Evolutionary conservation across 2,113 vertebrate genomes (phyloP).

Genomic region (Chlamydotis undulata): DNA sequence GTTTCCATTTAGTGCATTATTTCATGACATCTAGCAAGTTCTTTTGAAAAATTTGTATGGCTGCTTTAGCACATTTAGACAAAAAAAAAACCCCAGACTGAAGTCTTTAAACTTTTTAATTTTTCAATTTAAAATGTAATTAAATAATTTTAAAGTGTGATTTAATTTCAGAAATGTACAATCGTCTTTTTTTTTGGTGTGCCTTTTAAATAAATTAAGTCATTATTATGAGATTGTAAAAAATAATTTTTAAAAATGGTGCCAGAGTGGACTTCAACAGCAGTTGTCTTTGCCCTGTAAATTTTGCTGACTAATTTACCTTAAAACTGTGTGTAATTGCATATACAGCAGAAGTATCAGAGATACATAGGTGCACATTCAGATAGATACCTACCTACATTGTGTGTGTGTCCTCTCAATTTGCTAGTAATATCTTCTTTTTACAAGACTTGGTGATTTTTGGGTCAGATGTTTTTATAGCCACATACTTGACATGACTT

Average conservation of each 20-base stretch:
- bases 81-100: not conserved
- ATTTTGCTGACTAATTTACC: not conserved
- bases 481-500: not conserved
- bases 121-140: not conserved
- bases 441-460: not conserved
- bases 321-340: not conserved
- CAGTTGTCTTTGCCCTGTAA: not conserved
- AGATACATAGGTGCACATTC: not conserved
- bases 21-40: not conserved
- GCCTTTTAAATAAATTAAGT: not conserved
- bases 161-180: not conserved
- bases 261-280: not conserved
- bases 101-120: not conserved
- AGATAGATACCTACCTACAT: fast-evolving
- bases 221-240: not conserved
- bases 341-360: not conserved
- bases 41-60: not conserved
- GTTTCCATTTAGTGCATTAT: not conserved
- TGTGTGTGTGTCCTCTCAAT: not conserved
- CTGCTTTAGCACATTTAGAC: not conserved
- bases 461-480: not conserved
- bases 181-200: not conserved
- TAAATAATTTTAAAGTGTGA: not conserved
- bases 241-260: not conserved
- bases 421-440: not conserved